Conservation (phyloP, 2,113 vertebrate species). For the Chionomys nivalis region DNA sequence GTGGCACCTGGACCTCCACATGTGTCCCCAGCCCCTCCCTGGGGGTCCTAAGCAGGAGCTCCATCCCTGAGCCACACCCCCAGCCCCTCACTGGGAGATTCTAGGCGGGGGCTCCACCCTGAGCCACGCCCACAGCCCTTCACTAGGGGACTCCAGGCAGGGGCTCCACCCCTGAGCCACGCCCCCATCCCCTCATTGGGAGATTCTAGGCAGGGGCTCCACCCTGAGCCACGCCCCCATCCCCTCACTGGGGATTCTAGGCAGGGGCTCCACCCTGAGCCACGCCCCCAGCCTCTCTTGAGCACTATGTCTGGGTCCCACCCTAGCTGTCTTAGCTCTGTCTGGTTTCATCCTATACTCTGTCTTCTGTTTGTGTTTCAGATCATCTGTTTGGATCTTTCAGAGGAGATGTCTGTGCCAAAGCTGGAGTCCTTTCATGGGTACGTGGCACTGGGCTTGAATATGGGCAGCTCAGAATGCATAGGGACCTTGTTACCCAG, state of each 20-base stretch:
- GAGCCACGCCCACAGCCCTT: not conserved
- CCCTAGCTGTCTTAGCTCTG: not conserved
- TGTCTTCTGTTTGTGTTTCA: slow-evolving; percentile 54
- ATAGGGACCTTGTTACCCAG: too few relatives aligned
- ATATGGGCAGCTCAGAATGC: not conserved
- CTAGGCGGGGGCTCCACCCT: not conserved
- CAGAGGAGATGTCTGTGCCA: slow-evolving; percentile 95
- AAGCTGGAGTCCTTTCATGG: slow-evolving; percentile 96
- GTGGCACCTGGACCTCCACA: not conserved
- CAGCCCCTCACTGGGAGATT: too few relatives aligned
- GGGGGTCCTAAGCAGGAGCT: not conserved
- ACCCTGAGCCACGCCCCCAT: too few relatives aligned
- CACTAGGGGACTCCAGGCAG: not conserved
- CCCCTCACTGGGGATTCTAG: too few relatives aligned
- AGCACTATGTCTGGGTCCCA: too few relatives aligned
- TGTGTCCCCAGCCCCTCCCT: not conserved
- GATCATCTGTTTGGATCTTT: slow-evolving; percentile 97
- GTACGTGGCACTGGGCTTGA: slow-evolving; percentile 79
- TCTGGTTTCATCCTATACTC: not conserved
- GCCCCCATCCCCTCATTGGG: too few relatives aligned
- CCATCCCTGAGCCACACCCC: not conserved
- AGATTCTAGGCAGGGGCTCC: too few relatives aligned
- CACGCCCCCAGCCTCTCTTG: too few relatives aligned
- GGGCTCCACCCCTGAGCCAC: not conserved
- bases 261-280: too few relatives aligned